These are phyloP conservation scores for Sinopyrophorus schimmeli DNA, from an alignment of 2,888 invertebrate species.

Conservation along the genomic window DNA sequence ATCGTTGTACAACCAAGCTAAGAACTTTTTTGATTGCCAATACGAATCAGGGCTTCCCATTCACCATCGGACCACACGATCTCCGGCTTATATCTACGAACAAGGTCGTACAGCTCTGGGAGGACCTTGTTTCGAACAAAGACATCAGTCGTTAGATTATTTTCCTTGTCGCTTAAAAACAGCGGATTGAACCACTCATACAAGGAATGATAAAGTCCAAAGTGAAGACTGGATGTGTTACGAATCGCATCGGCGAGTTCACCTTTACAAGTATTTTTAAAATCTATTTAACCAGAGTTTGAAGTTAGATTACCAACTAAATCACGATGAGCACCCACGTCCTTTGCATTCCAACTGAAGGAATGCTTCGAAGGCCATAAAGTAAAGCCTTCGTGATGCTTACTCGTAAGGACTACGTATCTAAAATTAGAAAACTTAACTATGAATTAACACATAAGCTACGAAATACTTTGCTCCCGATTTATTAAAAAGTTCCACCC, in stretches of 20 bases:
- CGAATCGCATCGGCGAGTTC: conserved; percentile 73
- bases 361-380: conserved; percentile 77
- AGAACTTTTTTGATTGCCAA: conserved; percentile 81
- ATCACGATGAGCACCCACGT: conserved; percentile 77
- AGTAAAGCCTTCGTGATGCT: conserved; percentile 85
- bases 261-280: too few species aligned
- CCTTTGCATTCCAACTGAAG: conserved; percentile 82
- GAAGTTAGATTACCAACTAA: conserved; percentile 73
- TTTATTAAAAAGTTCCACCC: conserved; percentile 80
- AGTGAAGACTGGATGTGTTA: conserved; percentile 63
- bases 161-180: conserved; percentile 70
- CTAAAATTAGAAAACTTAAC: conserved; percentile 53
- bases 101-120: conserved; percentile 80
- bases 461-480: conserved; percentile 79
- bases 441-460: not conserved
- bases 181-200: conserved; percentile 89
- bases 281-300: too few species aligned
- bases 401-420: conserved; percentile 80
- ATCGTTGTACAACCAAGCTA: conserved; percentile 91
- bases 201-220: conserved; percentile 83
- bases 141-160: conserved; percentile 63
- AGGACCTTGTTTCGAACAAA: conserved; percentile 73
- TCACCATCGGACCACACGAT: conserved; percentile 94
- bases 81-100: conserved; percentile 71
- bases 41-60: conserved; percentile 86